A percentile compares a stretch with the other conserved stretches of the same genome.
These are phyloP conservation scores for Fringilla coelebs DNA, from an alignment of 2,797 vertebrate species.

Conservation along the genomic window DNA sequence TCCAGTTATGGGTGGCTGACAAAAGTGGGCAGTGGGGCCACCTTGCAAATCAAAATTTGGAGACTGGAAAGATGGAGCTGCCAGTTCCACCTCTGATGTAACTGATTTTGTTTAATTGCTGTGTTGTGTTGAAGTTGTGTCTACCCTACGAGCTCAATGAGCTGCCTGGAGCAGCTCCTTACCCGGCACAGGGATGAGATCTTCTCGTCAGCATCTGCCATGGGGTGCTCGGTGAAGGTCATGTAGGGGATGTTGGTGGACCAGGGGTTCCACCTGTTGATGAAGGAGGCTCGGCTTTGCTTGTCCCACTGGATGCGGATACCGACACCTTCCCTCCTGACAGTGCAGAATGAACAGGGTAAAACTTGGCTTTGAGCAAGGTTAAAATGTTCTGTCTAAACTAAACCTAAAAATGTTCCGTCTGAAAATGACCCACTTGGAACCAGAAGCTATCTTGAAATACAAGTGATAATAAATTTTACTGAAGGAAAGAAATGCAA, in stretches of 20 bases:
- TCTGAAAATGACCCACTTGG: neutral
- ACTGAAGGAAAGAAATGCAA: neutral
- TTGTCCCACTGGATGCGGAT: slow-evolving; percentile 95
- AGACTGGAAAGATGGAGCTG: rapidly evolving
- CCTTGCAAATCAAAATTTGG: neutral
- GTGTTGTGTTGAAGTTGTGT: rapidly evolving
- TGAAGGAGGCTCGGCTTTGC: slow-evolving; percentile 86
- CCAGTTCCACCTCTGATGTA: neutral
- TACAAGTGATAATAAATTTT: neutral
- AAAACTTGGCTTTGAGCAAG: neutral
- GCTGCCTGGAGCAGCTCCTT: neutral
- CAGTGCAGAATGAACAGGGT: rapidly evolving
- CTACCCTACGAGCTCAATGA: rapidly evolving
- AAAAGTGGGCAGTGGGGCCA: neutral
- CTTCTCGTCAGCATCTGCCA: slow-evolving; percentile 91
- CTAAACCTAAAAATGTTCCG: neutral
- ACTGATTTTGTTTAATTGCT: neutral
- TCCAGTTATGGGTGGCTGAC: neutral
- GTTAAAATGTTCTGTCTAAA: neutral
- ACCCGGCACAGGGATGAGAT: slow-evolving; percentile 91
- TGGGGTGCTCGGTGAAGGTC: slow-evolving; percentile 92
- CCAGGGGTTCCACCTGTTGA: slow-evolving; percentile 97
- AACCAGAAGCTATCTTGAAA: neutral
- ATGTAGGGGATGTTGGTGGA: slow-evolving; percentile 90
- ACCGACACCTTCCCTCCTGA: slow-evolving; percentile 88